These are phyloP conservation scores for Melangyna quadrimaculata DNA, from an alignment of 2,888 invertebrate genomes.

Conservation along the genomic window DNA sequence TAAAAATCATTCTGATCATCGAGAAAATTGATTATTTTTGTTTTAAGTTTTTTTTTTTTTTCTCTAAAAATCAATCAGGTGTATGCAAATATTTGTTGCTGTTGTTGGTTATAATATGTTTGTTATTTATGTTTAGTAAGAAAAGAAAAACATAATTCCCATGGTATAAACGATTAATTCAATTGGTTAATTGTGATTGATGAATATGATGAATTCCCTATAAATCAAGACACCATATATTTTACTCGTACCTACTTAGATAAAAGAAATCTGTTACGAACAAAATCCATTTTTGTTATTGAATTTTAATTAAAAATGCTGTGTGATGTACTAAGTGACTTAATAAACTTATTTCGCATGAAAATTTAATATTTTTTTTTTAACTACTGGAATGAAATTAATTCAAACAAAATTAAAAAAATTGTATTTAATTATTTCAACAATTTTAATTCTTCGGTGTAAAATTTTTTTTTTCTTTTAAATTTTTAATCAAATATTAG, in stretches of 20 bases:
- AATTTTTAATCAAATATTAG: too few species aligned
- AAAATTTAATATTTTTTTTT: not conserved
- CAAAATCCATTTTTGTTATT: not conserved
- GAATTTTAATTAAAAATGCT: not conserved
- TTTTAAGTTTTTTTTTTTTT: not conserved
- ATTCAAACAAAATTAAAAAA: not conserved
- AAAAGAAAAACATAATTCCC: slow-evolving; percentile 3
- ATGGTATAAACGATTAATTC: slow-evolving; percentile 11
- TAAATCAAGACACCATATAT: not conserved
- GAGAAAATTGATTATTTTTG: slow-evolving; percentile 1
- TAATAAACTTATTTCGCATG: not conserved
- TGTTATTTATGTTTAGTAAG: not conserved
- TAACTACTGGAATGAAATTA: too few species aligned
- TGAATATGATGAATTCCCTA: slow-evolving; percentile 9
- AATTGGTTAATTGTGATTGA: slow-evolving; percentile 20
- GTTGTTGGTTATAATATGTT: not conserved
- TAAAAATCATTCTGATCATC: slow-evolving; percentile 27
- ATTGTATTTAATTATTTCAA: too few species aligned
- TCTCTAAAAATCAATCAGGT: not conserved
- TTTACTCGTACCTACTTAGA: not conserved
- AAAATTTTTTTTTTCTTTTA: too few species aligned
- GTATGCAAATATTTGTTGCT: slow-evolving; percentile 1
- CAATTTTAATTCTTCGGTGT: too few species aligned
- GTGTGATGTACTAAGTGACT: not conserved
- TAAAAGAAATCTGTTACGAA: not conserved